Percentiles rank a stretch among this genome's conserved stretches.
These are phyloP conservation scores for Saxidomus purpurata DNA, from an alignment of 1,140 invertebrate species.

Conservation along the genomic window DNA sequence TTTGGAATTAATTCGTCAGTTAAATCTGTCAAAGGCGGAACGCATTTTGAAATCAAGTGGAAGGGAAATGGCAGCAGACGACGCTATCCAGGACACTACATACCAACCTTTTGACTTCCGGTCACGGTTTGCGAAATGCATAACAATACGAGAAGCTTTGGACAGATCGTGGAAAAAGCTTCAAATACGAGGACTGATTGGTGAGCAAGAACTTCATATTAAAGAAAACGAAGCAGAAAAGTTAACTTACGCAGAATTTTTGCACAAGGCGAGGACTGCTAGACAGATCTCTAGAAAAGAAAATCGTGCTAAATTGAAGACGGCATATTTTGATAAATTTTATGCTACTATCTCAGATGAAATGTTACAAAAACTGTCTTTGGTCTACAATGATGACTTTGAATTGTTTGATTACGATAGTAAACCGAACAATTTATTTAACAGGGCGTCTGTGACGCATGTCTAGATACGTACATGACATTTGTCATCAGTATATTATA, in stretches of 20 bases:
- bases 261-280: slow-evolving; percentile 28
- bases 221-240: neutral
- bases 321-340: neutral
- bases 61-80: neutral
- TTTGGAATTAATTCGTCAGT: neutral
- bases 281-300: neutral
- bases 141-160: slow-evolving; percentile 3
- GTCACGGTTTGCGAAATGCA: neutral
- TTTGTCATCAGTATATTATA: too few relatives aligned
- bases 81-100: slow-evolving; percentile 42
- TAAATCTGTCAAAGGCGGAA: neutral
- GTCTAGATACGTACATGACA: too few relatives aligned
- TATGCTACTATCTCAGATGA: neutral
- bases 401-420: slow-evolving; percentile 45
- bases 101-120: slow-evolving; percentile 38
- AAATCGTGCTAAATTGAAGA: slow-evolving; percentile 12
- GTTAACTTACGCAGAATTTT: slow-evolving; percentile 20
- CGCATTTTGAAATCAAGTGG: neutral
- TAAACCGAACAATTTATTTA: slow-evolving; percentile 1
- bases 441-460: neutral
- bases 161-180: slow-evolving; percentile 55
- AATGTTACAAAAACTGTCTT: neutral
- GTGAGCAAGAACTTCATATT: neutral
- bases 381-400: slow-evolving; percentile 35
- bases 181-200: slow-evolving; percentile 44